Evolutionary conservation across 2,888 invertebrate species (phyloP).

Genomic region (Desoria tigrina): DNA sequence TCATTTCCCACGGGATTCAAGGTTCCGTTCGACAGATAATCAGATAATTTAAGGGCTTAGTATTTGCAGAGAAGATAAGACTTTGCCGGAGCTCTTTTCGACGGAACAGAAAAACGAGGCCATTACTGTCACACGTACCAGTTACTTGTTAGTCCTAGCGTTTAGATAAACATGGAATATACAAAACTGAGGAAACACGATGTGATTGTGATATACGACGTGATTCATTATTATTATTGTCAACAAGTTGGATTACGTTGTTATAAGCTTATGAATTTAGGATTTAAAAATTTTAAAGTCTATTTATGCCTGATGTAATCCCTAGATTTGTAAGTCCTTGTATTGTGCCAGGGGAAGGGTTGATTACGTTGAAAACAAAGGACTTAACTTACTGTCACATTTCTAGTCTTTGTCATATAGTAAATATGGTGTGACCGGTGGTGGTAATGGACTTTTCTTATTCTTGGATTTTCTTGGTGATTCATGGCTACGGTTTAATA

Average conservation of each 20-base stretch:
- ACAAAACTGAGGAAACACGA: background rate
- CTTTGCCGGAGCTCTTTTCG: background rate
- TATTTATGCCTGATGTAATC: conserved; percentile 4
- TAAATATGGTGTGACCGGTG: conserved; percentile 22
- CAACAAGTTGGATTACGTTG: conserved; percentile 9
- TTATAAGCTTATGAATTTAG: background rate
- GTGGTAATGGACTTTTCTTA: background rate
- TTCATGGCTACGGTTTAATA: conserved; percentile 20
- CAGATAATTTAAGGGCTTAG: background rate
- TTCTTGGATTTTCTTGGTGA: conserved; percentile 2
- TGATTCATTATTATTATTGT: background rate
- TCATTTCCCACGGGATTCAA: background rate
- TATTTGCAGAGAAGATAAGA: background rate
- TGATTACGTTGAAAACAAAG: background rate
- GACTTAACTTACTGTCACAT: background rate
- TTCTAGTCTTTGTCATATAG: conserved; percentile 5
- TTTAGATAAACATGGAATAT: background rate
- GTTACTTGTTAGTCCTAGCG: background rate
- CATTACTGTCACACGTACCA: conserved; percentile 11
- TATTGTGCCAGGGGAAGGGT: background rate
- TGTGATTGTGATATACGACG: too few species aligned
- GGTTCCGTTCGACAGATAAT: background rate
- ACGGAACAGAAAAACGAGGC: conserved; percentile 1
- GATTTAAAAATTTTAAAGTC: background rate
- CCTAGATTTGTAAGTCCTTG: background rate